Base-by-base conservation (phyloP, 2,113 vertebrate genomes). In the Petromus typicus region DNA sequence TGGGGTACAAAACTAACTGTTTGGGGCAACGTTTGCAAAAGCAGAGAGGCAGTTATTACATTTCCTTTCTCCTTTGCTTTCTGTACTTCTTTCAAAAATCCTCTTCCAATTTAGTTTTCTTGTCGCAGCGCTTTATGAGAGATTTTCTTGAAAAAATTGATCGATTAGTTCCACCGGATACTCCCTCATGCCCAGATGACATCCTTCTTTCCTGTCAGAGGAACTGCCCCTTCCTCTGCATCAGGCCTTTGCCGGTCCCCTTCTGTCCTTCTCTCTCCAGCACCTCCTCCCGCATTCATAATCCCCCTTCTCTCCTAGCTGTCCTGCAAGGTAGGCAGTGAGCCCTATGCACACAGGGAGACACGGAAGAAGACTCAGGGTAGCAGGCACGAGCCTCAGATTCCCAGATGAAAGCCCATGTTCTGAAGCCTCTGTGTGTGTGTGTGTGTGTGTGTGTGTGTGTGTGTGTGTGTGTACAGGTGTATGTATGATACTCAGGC, bases 21-120 rank as follows among this genome's bases (percentile, higher is more conserved):
- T 51, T 69, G 89, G 85, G 86, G 84, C 64, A 59, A 76, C 91
- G 14, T 94, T 85, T 92, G 92, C 85, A 27, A 82, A 92, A 76
- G n/a, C 32, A 78, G 34, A 54, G 56, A 76, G 30, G 14, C 71
- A 76, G 12, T 37, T 88, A 34, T 37, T 88, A 27, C 9, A 51
- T 78, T 91, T 75, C n/a, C 63, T 63, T 76, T 86, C 76, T 90
- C 13, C 34, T 85, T 59, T 30, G 85, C 51, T n/a, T 34, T 17
- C 10, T 83, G 45, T 1, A 81, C 32, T 32, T 82, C 59, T 34
- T 64, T 94, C 45, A 61, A 90, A 94, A 87, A 30, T 13, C 6
- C 56, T 88, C 78, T 92, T 73, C 51, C 18, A n/a, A n/a, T n/a
- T n/a, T n/a, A n/a, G 20, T 51, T 87, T 90, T 64, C 3, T 30